Evolutionary conservation across 2,113 vertebrate genomes (phyloP), one percentile per base, ranked within the genome.

Genomic region (Empidonax alnorum): DNA sequence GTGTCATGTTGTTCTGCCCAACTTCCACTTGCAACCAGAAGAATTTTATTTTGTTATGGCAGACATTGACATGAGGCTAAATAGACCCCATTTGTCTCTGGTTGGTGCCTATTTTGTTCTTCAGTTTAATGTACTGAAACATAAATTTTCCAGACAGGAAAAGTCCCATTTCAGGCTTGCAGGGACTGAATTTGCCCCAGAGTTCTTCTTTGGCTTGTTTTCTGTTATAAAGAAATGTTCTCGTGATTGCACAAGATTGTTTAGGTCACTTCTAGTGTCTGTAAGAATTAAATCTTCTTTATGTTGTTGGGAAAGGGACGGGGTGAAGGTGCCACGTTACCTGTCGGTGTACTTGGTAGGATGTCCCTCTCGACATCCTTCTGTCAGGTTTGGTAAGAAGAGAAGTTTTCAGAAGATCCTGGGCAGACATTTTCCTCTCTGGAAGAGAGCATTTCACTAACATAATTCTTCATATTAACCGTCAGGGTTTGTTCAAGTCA

Each of bases 251-350:
- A 19, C 10, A 41, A 55, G 62, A 53, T 53, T 53, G 37, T 65
- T 75, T 44, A 75, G 90, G 88, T 90, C 65, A 25, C 27, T 86
- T 53, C 27, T 10, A 16, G 58, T 27, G 23, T 42, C 59, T 73
- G 30, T 39, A 69, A 58, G 81, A 80, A 63, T 58, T 28, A 83
- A 89, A 69, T 73, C 22, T 27, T 37, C 42, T 46, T 86, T 67
- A 31, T 3, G 2, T 33, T 46, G 50, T 76, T 47, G 69, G 65
- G 68, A 53, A 77, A 50, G 42, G 8, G 25, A 17, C 22, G 30
- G 2, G 0, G 2, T 1, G 0, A 3, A 28, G 41, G 31, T 19
- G 13, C 27, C 44, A 3, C 11, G 0, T 75, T 81, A 52, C 27
- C 50, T 84, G 42, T 59, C 0, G 0, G 10, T 62, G 49, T 53